Conservation (phyloP, 2,113 vertebrate species). For the Symphodus melops region DNA sequence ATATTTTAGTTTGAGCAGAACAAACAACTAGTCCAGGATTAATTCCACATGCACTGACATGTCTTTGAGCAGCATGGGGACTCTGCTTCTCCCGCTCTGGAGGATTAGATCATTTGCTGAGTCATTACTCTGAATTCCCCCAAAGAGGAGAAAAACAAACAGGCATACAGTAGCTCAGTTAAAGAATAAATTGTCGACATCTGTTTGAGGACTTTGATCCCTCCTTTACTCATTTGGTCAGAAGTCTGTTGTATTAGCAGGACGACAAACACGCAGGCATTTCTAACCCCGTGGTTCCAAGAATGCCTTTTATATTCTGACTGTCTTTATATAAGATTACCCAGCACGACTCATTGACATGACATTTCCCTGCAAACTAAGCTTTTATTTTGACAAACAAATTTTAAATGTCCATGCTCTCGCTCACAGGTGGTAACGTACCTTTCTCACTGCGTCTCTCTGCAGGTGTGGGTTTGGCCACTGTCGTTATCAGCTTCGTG, state of each 20-base stretch:
- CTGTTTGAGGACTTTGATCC: constrained; percentile 32
- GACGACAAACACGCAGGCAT: constrained; percentile 30
- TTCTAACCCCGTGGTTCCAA: constrained; percentile 34
- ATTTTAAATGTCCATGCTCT: neutral
- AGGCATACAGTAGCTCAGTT: neutral
- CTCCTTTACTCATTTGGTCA: constrained; percentile 2
- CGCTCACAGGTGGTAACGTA: neutral
- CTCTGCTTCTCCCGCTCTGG: neutral
- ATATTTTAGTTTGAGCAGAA: too few relatives aligned
- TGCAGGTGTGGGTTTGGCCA: constrained; percentile 83
- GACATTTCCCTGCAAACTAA: neutral
- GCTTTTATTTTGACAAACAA: neutral
- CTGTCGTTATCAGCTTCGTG: constrained; percentile 81
- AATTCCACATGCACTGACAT: neutral
- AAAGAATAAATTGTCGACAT: constrained; percentile 44
- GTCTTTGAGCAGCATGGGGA: neutral
- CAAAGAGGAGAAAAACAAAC: neutral
- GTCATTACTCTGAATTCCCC: constrained; percentile 4
- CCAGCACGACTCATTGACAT: neutral
- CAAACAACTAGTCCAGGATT: too few relatives aligned
- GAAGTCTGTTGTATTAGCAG: constrained; percentile 11
- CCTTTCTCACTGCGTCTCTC: constrained; percentile 29
- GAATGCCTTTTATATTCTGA: constrained; percentile 38
- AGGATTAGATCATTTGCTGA: neutral
- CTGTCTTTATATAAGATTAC: neutral